Base-by-base conservation (phyloP, 1,140 invertebrate species). In the Drosophila obscura region DNA sequence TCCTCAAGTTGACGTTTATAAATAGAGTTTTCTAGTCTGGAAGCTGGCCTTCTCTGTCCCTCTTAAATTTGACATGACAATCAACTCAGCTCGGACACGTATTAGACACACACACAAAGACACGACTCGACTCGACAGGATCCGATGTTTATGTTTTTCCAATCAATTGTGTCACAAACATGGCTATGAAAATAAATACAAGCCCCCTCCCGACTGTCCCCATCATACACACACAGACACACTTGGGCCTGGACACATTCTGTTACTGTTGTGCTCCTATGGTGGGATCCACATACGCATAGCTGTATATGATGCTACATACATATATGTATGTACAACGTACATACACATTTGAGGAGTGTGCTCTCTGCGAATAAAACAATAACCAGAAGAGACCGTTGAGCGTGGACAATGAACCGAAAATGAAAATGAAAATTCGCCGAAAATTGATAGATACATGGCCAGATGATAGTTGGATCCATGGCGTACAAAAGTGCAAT, bases 141-240 rank as follows among this genome's bases (percentile, higher is more conserved):
- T 49, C 15, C 26, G 63, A 76, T 85, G 77, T 80, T 83, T 77
- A 73, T 84, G 73, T 85, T 84, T 80, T 85, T 77, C 49, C 76
- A 84, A 84, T 80, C 80, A 85, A 84, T 84, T 85, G 63, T 77
- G 77, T 80, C 73, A 73, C 63, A 58, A 80, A 82, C 49, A 74
- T 59, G 63, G 63, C 62, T 79, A 76, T 75, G 59, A 72, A 83
- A 79, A 76, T 76, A 72, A 83, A 79, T 79, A 83, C 52, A 60
- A 39, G 35, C 26, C 35, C 11, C 35, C 31, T 9, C 35, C 35
- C 24, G 5, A 48, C 13, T 49, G 16, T 35, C 43, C 56, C 49
- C 45, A 41, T 16, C 53, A 65, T 46, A 44, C 26, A 24, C 35
- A 24, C 49, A 59, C 3, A 50, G n/a, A 63, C 16, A 62, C 28